phyloP scores from a whole-genome alignment of 2,888 invertebrate genomes.

The Drosophila hawaiiensis region DNA sequence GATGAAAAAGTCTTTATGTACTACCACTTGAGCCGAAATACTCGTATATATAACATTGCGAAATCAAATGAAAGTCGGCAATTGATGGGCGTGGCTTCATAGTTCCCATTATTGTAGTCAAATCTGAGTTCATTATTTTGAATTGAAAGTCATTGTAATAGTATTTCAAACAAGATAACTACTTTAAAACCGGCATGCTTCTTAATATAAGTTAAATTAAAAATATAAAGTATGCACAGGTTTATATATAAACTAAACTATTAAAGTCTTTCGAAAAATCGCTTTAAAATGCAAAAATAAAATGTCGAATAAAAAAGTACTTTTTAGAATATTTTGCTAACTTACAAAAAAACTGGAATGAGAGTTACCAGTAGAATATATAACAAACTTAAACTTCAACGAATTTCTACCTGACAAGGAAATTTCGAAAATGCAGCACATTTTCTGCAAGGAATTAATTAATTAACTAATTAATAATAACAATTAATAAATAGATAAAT shows the following conservation, averaged over 20 bases:
- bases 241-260: neutral
- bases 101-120: constrained; percentile 36
- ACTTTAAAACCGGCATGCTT: neutral
- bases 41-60: constrained; percentile 11
- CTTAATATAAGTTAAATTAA: neutral
- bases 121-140: constrained; percentile 2
- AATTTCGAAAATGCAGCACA: neutral
- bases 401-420: neutral
- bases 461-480: no score
- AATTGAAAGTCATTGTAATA: constrained; percentile 7
- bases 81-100: neutral
- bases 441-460: neutral
- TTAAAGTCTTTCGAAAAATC: neutral
- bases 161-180: neutral
- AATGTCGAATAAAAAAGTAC: neutral
- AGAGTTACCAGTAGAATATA: neutral
- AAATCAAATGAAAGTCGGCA: constrained; percentile 16
- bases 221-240: neutral
- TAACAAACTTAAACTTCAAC: neutral
- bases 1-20: constrained; percentile 20
- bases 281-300: neutral
- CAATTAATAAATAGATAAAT: no score
- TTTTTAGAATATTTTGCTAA: neutral
- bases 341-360: neutral
- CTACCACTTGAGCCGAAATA: constrained; percentile 4